phyloP scores from a whole-genome alignment of 2,797 vertebrate genomes.

The Hippocampus kuda region DNA sequence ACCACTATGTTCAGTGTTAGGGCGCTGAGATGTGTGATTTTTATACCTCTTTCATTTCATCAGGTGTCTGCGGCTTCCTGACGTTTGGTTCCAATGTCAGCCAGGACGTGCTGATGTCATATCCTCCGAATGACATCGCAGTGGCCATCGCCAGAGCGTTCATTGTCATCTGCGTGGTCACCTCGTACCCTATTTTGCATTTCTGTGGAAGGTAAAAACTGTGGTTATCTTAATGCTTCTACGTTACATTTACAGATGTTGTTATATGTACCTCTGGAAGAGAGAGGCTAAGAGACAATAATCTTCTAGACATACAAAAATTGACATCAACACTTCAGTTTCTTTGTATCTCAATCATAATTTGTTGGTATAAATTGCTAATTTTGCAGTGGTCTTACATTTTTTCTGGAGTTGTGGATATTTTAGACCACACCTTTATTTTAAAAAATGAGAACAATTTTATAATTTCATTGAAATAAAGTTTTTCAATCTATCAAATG shows the following conservation, averaged over 20 bases:
- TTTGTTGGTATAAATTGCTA: no score
- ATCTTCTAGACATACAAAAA: not conserved
- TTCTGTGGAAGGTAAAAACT: constrained; percentile 84
- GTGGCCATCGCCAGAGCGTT: constrained; percentile 89
- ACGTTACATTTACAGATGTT: not conserved
- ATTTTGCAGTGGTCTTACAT: no score
- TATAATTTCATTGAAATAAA: no score
- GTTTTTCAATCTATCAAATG: no score
- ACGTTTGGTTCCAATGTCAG: constrained; percentile 82
- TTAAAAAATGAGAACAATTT: no score
- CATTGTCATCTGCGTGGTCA: constrained; percentile 88
- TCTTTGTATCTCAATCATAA: no score
- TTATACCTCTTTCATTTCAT: constrained; percentile 8
- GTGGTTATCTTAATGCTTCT: not conserved
- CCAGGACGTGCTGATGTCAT: constrained; percentile 90
- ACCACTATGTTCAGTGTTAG: not conserved
- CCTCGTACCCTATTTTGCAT: constrained; percentile 94
- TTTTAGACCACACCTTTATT: no score
- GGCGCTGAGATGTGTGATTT: not conserved
- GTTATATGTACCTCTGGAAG: not conserved
- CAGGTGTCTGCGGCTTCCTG: constrained; percentile 92
- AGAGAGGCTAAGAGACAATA: no score
- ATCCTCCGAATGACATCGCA: constrained; percentile 81
- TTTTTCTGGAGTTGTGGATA: no score
- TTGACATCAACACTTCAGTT: no score